Evolutionary conservation across 2,797 vertebrate genomes (phyloP), one percentile per base, ranked within the genome.

Genomic region (Etheostoma nigrum): DNA sequence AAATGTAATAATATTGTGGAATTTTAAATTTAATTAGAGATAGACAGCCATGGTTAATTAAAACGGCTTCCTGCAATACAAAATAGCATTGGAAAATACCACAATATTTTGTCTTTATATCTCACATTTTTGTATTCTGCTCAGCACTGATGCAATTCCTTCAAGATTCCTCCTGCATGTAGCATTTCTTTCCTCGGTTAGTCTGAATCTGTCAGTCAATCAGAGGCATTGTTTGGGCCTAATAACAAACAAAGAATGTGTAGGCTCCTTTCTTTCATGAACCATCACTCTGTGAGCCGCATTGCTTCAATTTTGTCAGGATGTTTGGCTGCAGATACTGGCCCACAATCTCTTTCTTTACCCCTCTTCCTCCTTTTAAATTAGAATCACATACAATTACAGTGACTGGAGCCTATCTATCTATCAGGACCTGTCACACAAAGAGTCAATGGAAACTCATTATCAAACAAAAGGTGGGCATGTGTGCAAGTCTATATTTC

Each of bases 151-250:
- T 73, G 67, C 62, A 80, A 79, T 74, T 70, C 74, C 75, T 70
- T 60, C n/a, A 44, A 76, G 70, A 82, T 59, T 74, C 58, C 2
- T 2, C 57, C 65, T 25, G 40, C 6, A 62, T 70, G 73, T 76
- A 53, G 36, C 64, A 58, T 74, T 52, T 79, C 21, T 71, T 57
- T 64, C 55, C 54, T 64, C 16, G 5, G 21, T 73, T 82, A 78
- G 61, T 82, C 83, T 86, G 80, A 88, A 87, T 91, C 88, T 80
- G 85, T 89, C 89, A 89, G 45, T 90, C 88, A 89, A 82, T 88
- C 86, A 77, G 76, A 63, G 3, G 47, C 57, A 79, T 79, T 83
- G 67, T 84, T 81, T 77, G 49, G 36, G 60, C 68, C 72, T 76
- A 75, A 78, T 74, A 82, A 78, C 73, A 82, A 83, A 84, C 67